These are phyloP conservation scores for human DNA, from an alignment of 2,113 vertebrate genomes.

Conservation along the genomic window GRCh38 chrX:12378001-12378500, in stretches of 20 bases:
- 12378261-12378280: conserved; percentile 54
- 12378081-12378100: conserved; percentile 70
- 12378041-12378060: conserved; percentile 62
- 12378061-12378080: conserved; percentile 72
- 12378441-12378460: conserved; percentile 72
- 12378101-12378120: conserved; percentile 62
- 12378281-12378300: conserved; percentile 73
- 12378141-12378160: conserved; percentile 66
- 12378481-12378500: conserved; percentile 72
- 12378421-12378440: conserved; percentile 49
- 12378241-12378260: conserved; percentile 43
- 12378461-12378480: conserved; percentile 72
- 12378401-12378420: conserved; percentile 49
- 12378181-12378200: conserved; percentile 47
- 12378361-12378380: neutral
- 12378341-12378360: conserved; percentile 51
- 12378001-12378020: conserved; percentile 69
- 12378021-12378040: conserved; percentile 79
- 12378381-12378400: conserved; percentile 1
- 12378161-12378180: conserved; percentile 53
- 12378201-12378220: conserved; percentile 55
- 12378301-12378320: conserved; percentile 41
- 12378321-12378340: neutral
- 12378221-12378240: neutral
- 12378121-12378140: conserved; percentile 49